Percentiles rank a stretch among this genome's conserved stretches.
These are phyloP conservation scores for Rhagonycha lutea DNA, from an alignment of 2,888 invertebrate genomes.

Conservation along the genomic window DNA sequence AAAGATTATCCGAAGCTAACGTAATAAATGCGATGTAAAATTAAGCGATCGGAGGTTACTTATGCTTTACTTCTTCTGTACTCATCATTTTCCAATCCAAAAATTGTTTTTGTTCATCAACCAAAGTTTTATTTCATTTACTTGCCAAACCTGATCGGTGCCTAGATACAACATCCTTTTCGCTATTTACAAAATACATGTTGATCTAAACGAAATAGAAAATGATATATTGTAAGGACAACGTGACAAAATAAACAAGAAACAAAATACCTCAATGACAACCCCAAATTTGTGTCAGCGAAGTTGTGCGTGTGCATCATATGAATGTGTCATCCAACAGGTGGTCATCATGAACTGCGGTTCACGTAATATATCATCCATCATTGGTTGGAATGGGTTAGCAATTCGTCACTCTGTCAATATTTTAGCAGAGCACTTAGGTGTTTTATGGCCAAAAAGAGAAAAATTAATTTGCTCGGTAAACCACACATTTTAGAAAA, in stretches of 20 bases:
- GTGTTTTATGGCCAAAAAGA: conserved; percentile 11
- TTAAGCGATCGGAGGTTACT: background rate
- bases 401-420: conserved; percentile 36
- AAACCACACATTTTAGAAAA: background rate
- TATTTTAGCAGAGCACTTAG: conserved; percentile 6
- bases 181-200: background rate
- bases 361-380: conserved; percentile 36
- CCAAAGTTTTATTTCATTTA: background rate
- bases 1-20: background rate
- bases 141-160: background rate
- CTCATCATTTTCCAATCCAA: too few species aligned
- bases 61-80: too few species aligned
- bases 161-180: background rate
- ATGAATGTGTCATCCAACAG: conserved; percentile 44
- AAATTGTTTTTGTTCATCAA: too few species aligned
- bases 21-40: background rate
- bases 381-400: conserved; percentile 32
- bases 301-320: conserved; percentile 34
- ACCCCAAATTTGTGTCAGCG: conserved; percentile 25
- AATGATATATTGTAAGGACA: background rate
- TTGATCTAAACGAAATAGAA: background rate
- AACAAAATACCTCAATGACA: conserved; percentile 23
- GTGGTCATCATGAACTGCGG: conserved; percentile 40
- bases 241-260: conserved; percentile 15
- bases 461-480: conserved; percentile 9